Evolutionary conservation across 2,888 invertebrate genomes (phyloP).

Genomic region (Pandemis corylana): DNA sequence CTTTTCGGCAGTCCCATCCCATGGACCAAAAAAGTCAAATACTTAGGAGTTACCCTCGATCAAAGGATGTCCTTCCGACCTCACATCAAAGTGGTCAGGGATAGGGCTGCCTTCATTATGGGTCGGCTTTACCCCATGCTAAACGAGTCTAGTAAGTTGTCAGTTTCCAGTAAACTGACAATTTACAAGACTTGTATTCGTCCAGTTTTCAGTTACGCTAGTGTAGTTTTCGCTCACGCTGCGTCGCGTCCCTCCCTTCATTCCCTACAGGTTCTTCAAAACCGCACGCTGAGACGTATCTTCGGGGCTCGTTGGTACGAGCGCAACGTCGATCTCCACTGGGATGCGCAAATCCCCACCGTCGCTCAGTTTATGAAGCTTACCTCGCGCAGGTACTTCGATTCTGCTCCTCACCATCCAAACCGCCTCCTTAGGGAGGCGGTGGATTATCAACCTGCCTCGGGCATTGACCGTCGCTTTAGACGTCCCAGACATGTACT

Average conservation of each 20-base stretch:
- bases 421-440: neutral
- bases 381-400: neutral
- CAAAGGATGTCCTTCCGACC: neutral
- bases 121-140: neutral
- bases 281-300: neutral
- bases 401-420: neutral
- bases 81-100: neutral
- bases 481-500: neutral
- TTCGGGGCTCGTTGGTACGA: neutral
- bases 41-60: slow-evolving; percentile 10
- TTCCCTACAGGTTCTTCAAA: neutral
- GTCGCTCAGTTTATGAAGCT: neutral
- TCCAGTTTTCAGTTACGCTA: neutral
- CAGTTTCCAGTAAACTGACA: neutral
- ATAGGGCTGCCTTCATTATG: neutral
- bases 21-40: neutral
- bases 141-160: neutral
- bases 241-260: neutral
- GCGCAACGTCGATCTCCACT: neutral
- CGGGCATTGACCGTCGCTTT: neutral
- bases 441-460: neutral
- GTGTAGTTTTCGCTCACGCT: neutral
- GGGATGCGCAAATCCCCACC: neutral
- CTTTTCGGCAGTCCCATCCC: neutral
- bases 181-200: neutral